Conservation (phyloP, 2,797 vertebrate species). For the Cyprinella venusta region DNA sequence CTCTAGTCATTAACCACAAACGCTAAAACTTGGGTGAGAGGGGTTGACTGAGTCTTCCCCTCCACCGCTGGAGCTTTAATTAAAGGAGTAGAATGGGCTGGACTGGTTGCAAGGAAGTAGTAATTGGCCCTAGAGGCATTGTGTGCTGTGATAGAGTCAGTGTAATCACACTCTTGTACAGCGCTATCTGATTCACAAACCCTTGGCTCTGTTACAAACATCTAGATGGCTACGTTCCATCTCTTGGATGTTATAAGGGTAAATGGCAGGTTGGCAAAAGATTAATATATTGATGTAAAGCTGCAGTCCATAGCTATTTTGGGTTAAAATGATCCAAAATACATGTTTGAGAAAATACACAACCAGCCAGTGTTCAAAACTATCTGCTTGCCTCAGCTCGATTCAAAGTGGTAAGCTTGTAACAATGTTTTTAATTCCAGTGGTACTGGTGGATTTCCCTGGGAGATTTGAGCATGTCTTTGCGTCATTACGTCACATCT, state of each 20-base stretch:
- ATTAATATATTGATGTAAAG: background rate
- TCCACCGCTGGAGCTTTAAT: slow-evolving; percentile 51
- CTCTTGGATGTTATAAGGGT: slow-evolving; percentile 15
- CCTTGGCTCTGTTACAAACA: slow-evolving; percentile 18
- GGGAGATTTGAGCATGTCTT: no score
- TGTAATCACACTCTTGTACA: slow-evolving; percentile 40
- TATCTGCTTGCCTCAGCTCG: no score
- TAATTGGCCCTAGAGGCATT: slow-evolving; percentile 53
- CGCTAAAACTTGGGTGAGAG: slow-evolving; percentile 39
- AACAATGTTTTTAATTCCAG: no score
- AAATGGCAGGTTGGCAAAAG: slow-evolving; percentile 10
- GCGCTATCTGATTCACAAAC: slow-evolving; percentile 39
- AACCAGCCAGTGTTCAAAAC: no score
- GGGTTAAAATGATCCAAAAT: no score
- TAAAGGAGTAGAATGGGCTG: slow-evolving; percentile 51
- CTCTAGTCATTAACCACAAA: slow-evolving; percentile 54
- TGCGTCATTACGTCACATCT: no score
- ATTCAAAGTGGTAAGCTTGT: no score
- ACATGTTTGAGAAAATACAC: no score
- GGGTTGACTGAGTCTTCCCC: slow-evolving; percentile 41
- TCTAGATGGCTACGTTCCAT: slow-evolving; percentile 5
- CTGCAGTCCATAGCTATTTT: no score
- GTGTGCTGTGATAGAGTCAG: slow-evolving; percentile 34
- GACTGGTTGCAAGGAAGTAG: slow-evolving; percentile 40
- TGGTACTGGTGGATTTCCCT: no score